Base-by-base conservation (phyloP, 2,888 invertebrate species). In the Melolontha melolontha region DNA sequence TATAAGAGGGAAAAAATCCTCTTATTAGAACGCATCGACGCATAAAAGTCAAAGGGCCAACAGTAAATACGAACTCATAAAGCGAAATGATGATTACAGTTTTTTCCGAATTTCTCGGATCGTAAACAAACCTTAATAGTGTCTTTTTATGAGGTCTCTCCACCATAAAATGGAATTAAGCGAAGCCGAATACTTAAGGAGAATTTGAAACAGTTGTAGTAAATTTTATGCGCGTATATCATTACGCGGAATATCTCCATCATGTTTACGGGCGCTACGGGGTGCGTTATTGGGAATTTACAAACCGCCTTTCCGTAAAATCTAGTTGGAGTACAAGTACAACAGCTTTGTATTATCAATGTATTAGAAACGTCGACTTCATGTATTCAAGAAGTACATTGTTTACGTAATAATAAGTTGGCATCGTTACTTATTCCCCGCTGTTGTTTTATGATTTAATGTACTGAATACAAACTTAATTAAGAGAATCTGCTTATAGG, bases 241-340 rank as follows among this genome's bases (percentile, higher is more conserved):
- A 11, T 16, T 8, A 14, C 49, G 49, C 17, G 10, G 12, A 16
- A 49, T 49, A 49, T 49, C 16, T 49, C 17, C 49, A 49, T 49
- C 49, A 17, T 5, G 49, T 17, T 49, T 49, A 17, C 49, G 49
- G 17, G 49, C 14, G 16, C 17, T 49, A 49, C 7, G 16, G 17
- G 49, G 10, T 17, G 49, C 16, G 16, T 49, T 49, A 49, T 49
- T 49, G 49, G 49, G 4, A 49, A 14, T 49, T 49, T 12, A 49
- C 49, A 49, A 16, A 49, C 49, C 49, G 49, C 49, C 16, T 5
- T 49, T 49, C 1, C 49, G 5, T 49, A 49, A 49, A 49, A 49
- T 49, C 49, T 16, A 2, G 22, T 22, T 4, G 22, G 22, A n/a
- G 22, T 22, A 22, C 22, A 22, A 22, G 22, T 22, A 22, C 4